phyloP scores from a whole-genome alignment of 1,140 invertebrate species.

The Zaprionus capensis region DNA sequence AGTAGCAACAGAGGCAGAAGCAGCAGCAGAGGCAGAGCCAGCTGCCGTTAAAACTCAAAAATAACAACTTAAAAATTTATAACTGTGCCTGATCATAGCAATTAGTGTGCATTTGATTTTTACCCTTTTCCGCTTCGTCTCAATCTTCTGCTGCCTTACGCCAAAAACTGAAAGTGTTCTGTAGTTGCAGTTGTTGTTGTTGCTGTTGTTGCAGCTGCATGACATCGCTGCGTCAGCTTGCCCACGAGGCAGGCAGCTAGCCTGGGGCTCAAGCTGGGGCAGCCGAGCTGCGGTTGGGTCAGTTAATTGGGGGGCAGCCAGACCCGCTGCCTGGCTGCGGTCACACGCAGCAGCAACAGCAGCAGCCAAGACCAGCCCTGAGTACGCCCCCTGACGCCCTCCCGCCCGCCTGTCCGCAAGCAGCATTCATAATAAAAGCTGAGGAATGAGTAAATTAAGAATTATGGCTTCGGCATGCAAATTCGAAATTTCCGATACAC shows the following conservation, averaged over 20 bases:
- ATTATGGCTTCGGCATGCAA: conserved; percentile 84
- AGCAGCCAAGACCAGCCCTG: conserved; percentile 28
- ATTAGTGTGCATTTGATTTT: conserved; percentile 84
- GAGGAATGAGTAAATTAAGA: conserved; percentile 84
- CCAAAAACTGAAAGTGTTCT: conserved; percentile 71
- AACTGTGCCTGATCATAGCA: conserved; percentile 84
- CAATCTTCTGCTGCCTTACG: neutral
- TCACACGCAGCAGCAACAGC: conserved; percentile 68
- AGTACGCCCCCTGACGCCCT: neutral
- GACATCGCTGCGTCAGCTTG: conserved; percentile 22
- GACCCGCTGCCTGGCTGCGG: conserved; percentile 40
- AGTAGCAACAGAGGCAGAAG: neutral
- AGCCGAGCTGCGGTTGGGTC: conserved; percentile 42
- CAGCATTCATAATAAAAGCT: conserved; percentile 77
- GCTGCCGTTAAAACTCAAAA: conserved; percentile 44
- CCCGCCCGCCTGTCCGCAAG: neutral
- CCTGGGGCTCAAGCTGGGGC: conserved; percentile 32
- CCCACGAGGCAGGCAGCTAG: conserved; percentile 22
- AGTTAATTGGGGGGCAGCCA: conserved; percentile 71
- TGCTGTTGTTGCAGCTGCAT: conserved; percentile 50
- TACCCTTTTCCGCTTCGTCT: conserved; percentile 15
- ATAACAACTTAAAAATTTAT: conserved; percentile 77
- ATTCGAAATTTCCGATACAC: conserved; percentile 84
- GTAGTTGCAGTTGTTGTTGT: conserved; percentile 41
- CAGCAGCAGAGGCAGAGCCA: conserved; percentile 4